Conservation (phyloP, 2,888 invertebrate species). For the Aphelenchoides bicaudatus region DNA sequence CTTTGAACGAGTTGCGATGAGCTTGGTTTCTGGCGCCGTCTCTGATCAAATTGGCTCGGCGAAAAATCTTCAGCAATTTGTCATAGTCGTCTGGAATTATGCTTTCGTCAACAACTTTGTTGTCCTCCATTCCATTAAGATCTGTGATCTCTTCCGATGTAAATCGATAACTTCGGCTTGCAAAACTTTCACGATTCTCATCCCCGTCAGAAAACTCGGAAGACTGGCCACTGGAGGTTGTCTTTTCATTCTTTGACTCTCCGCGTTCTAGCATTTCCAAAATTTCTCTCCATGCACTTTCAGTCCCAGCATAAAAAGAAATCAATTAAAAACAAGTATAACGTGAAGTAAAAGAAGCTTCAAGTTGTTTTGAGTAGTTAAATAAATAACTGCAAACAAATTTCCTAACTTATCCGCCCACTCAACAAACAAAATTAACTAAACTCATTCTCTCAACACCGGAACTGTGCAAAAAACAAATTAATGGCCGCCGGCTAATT, state of each 20-base stretch:
- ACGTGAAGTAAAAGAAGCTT: too few species aligned
- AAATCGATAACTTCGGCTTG: not conserved
- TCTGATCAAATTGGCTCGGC: constrained; percentile 61
- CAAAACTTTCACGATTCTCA: too few species aligned
- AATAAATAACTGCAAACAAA: not conserved
- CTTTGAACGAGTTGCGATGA: constrained; percentile 62
- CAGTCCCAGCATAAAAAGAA: constrained; percentile 11
- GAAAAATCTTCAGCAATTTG: constrained; percentile 59
- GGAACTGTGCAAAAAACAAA: too few species aligned
- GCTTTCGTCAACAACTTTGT: not conserved
- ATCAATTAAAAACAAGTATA: constrained; percentile 5
- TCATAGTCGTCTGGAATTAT: constrained; percentile 26
- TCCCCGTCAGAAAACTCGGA: too few species aligned
- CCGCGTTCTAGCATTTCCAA: constrained; percentile 16
- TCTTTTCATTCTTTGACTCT: not conserved
- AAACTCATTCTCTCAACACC: too few species aligned
- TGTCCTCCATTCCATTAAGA: too few species aligned
- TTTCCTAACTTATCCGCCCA: too few species aligned
- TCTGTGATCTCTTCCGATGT: not conserved
- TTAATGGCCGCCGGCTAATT: too few species aligned
- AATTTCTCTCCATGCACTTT: constrained; percentile 11
- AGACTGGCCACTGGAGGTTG: not conserved
- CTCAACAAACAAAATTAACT: too few species aligned
- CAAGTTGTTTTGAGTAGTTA: not conserved
- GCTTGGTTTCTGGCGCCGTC: constrained; percentile 55